phyloP scores from a whole-genome alignment of 1,140 invertebrate genomes.

The Caenorhabditis remanei region DNA sequence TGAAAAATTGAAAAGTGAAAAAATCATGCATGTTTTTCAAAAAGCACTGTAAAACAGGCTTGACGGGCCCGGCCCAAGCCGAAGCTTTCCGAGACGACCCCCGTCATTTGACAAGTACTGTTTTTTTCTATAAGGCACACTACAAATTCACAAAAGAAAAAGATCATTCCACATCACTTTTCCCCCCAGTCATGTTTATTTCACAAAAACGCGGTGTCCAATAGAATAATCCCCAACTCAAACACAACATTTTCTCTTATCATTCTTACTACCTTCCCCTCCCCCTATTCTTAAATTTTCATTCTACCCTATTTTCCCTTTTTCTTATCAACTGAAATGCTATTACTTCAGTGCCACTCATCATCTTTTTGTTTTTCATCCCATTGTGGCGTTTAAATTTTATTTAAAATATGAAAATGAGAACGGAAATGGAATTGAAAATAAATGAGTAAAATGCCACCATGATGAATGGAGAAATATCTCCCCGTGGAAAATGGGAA shows the following conservation, averaged over 20 bases:
- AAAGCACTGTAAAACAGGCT: too few species aligned
- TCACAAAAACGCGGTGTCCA: neutral
- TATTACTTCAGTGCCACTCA: constrained; percentile 18
- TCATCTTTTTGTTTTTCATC: neutral
- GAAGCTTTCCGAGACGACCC: too few species aligned
- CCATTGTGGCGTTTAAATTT: neutral
- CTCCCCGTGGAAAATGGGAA: too few species aligned
- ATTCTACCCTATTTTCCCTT: neutral
- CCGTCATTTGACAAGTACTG: too few species aligned
- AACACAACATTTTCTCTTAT: constrained; percentile 35
- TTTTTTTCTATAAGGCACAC: neutral
- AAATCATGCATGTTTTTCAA: too few species aligned
- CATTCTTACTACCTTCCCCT: neutral
- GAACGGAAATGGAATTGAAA: constrained; percentile 1
- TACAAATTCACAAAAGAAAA: neutral
- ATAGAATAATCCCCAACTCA: constrained; percentile 21
- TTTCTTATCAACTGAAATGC: constrained; percentile 14
- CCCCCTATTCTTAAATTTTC: neutral
- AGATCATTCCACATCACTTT: neutral
- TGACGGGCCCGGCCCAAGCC: too few species aligned
- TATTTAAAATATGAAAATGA: constrained; percentile 17
- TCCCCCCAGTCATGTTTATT: neutral
- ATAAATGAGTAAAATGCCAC: constrained; percentile 7
- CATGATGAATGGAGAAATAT: neutral
- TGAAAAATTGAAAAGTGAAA: too few species aligned